A percentile compares a stretch with the other conserved stretches of the same genome.
phyloP scores from a whole-genome alignment of 37 sponge, comb jelly and placozoan species.

The Chondrilla cf. caribensis region DNA sequence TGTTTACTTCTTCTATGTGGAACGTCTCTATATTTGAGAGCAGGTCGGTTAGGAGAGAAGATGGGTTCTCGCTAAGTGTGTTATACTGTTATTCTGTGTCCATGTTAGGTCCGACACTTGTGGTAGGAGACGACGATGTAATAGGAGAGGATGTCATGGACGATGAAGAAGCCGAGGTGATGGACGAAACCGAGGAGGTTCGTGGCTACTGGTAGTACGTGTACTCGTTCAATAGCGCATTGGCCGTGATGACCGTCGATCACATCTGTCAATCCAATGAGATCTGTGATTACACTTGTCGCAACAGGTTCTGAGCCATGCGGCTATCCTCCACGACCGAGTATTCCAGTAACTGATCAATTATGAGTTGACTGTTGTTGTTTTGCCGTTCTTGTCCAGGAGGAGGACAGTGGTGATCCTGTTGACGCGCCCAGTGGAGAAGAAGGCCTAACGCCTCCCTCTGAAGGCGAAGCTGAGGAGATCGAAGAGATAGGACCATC shows the following conservation, averaged over 20 bases:
- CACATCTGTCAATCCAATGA: conserved; percentile 34
- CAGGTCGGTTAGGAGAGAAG: not conserved
- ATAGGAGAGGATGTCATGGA: not conserved
- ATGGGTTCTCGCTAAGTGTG: not conserved
- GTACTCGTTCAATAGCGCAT: conserved; percentile 28
- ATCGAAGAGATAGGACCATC: conserved; percentile 78
- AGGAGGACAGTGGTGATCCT: not conserved
- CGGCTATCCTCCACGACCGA: not conserved
- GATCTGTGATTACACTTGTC: conserved; percentile 10
- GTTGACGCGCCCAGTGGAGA: not conserved
- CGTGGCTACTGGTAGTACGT: conserved; percentile 14
- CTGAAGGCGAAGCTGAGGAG: conserved; percentile 63
- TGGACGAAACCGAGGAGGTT: conserved; percentile 36
- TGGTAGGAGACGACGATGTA: not conserved
- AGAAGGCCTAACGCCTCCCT: not conserved
- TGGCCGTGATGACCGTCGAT: conserved; percentile 3
- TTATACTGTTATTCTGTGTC: not conserved
- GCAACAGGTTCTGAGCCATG: conserved; percentile 13
- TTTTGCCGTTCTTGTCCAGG: too few species aligned
- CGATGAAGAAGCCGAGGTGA: conserved; percentile 27
- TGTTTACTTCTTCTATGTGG: not conserved
- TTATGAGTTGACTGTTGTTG: not conserved
- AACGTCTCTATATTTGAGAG: not conserved
- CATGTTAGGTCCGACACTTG: not conserved
- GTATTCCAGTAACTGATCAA: not conserved